Evolutionary conservation across 1,140 invertebrate species (phyloP).

Genomic region (Ylistrum balloti): DNA sequence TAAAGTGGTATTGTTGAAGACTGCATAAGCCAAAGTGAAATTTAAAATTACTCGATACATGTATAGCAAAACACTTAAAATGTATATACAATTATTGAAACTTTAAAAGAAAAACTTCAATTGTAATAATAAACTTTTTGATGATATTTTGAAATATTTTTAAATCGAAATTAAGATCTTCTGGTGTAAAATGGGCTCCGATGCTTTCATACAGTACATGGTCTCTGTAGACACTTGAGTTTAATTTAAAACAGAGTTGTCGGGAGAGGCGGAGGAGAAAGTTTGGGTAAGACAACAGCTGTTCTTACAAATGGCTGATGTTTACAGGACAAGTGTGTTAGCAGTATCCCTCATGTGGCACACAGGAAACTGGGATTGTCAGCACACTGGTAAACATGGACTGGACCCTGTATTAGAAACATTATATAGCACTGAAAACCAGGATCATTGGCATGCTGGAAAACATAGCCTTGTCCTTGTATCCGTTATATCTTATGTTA

Average conservation of each 20-base stretch:
- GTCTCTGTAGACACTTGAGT: not conserved
- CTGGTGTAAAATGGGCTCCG: not conserved
- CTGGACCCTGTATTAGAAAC: not conserved
- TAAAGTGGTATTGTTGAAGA: not conserved
- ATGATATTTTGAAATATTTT: not conserved
- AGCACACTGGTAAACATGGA: not conserved
- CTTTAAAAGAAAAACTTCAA: not conserved
- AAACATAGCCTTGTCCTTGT: not conserved
- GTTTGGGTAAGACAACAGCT: slow-evolving; percentile 12
- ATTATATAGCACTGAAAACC: slow-evolving; percentile 4
- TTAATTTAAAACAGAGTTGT: slow-evolving; percentile 40
- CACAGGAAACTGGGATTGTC: slow-evolving; percentile 14
- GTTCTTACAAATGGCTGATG: slow-evolving; percentile 32
- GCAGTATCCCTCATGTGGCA: slow-evolving; percentile 30
- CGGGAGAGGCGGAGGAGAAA: not conserved
- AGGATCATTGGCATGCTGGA: not conserved
- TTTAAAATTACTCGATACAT: no score
- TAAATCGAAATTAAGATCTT: not conserved
- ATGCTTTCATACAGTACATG: not conserved
- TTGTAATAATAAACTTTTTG: not conserved
- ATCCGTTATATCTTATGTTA: not conserved
- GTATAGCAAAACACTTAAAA: not conserved
- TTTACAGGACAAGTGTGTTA: slow-evolving; percentile 38
- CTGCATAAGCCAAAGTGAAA: not conserved
- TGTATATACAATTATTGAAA: not conserved